Evolutionary conservation across 2,888 invertebrate genomes (phyloP), one percentile per base, ranked within the genome.

Genomic region (Minunthozetes semirufus): DNA sequence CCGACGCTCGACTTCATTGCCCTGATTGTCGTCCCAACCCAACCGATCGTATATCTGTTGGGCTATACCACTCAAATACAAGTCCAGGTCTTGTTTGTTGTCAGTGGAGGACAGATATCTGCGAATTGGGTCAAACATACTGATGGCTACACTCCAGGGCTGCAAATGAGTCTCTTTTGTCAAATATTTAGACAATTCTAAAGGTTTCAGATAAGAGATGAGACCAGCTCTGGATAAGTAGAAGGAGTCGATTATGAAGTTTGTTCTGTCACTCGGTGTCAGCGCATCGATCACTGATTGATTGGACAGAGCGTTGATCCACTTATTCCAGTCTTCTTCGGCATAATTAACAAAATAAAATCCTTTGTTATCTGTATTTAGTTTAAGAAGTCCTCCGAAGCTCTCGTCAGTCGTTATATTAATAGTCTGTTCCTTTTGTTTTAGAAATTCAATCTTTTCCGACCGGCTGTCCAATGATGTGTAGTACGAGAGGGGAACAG

Each of bases 241-340:
- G 77, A 85, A 83, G 0, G 90, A 88, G 82, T 97, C 96, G 80
- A 95, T 93, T 9, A 97, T 85, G 46, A 97, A 84, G 81, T 95
- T 94, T 0, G 93, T 94, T 74, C 94, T 85, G 81, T 94, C 93
- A 33, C 90, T 88, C 0, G 48, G 25, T 3, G 75, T 56, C 0
- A 74, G 17, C 9, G 42, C 46, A 3, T 48, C 25, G 1, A 48
- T 8, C 5, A 66, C 22, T 15, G 13, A n/a, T 17, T 56, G 19
- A 22, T 75, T 75, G 22, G 56, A 25, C 27, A 75, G 42, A 4
- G 75, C 72, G 25, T 80, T 79, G 1, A 81, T 81, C 6, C 85
- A 79, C 76, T 80, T 76, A 5, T 79, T 75, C 84, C 85, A 84
- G 80, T 83, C 83, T 1, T 78, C 74, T 22, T 77, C 76, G 48